Percentiles rank a stretch among this genome's conserved stretches.
Conservation (phyloP, 2,797 vertebrate species). For the Premnoplex brunnescens region DNA sequence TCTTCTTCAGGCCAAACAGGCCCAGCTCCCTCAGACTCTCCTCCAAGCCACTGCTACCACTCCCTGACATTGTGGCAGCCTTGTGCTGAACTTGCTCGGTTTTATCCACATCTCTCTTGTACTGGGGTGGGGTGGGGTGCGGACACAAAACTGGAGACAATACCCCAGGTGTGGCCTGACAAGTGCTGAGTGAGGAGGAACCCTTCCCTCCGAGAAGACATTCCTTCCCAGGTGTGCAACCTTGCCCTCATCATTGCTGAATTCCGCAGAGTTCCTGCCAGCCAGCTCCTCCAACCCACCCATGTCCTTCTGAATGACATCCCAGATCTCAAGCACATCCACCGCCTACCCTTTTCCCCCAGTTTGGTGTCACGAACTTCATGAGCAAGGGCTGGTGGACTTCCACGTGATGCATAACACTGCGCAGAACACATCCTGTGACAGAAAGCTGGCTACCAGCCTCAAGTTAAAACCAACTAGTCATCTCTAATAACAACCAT, state of each 20-base stretch:
- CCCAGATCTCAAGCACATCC: neutral
- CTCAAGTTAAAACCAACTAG: neutral
- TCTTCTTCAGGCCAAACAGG: neutral
- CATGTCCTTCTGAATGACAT: neutral
- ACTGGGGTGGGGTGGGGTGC: too few species aligned
- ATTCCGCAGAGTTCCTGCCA: neutral
- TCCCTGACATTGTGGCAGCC: neutral
- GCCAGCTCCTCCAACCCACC: neutral
- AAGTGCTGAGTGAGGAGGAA: neutral
- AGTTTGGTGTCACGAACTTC: neutral
- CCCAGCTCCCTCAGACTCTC: neutral
- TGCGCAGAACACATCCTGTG: fast-evolving
- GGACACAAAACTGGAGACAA: neutral
- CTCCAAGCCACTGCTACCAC: neutral
- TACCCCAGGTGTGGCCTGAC: neutral
- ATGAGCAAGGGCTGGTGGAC: neutral
- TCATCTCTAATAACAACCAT: neutral
- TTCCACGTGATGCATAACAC: neutral
- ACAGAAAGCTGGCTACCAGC: neutral
- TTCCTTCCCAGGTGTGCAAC: neutral
- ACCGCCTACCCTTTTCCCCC: neutral
- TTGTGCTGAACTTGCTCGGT: neutral
- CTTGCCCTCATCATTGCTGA: neutral
- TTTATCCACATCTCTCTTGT: neutral
- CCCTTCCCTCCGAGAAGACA: neutral